Evolutionary conservation across 1,140 invertebrate genomes (phyloP).

Genomic region (Caerostris extrusa): DNA sequence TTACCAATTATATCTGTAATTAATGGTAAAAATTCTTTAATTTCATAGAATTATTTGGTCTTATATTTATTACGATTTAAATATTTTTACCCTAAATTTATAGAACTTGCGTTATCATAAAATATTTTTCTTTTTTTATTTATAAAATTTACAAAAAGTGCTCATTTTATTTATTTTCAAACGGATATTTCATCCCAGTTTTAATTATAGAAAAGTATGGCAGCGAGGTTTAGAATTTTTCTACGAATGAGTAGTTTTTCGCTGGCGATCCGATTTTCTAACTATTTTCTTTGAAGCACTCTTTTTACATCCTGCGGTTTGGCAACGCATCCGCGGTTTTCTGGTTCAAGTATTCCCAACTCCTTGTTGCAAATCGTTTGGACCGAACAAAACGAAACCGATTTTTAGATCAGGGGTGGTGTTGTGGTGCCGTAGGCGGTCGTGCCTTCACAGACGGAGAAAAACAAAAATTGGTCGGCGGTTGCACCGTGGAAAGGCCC

Average conservation of each 20-base stretch:
- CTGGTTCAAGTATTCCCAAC: conserved; percentile 9
- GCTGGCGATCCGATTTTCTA: background rate
- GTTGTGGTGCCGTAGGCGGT: background rate
- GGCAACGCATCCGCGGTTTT: conserved; percentile 30
- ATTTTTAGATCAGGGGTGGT: background rate
- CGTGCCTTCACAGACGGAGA: background rate
- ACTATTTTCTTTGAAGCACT: background rate
- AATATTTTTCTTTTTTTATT: too few species aligned
- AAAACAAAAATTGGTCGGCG: background rate
- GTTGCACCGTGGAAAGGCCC: conserved; percentile 7
- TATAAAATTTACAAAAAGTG: too few species aligned
- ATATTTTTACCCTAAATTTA: too few species aligned
- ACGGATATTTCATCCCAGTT: background rate
- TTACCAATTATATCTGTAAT: too few species aligned
- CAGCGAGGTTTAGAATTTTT: background rate
- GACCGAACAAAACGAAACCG: background rate
- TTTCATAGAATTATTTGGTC: too few species aligned
- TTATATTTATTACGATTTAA: too few species aligned
- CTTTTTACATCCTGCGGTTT: background rate
- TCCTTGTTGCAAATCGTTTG: background rate
- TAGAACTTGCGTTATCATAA: too few species aligned
- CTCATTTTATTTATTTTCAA: too few species aligned
- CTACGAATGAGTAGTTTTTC: background rate
- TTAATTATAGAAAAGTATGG: background rate
- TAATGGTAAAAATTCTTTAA: too few species aligned